A percentile compares a stretch with the other conserved stretches of the same genome.
Conservation (phyloP, 2,888 invertebrate genomes). For the Platycheirus albimanus region DNA sequence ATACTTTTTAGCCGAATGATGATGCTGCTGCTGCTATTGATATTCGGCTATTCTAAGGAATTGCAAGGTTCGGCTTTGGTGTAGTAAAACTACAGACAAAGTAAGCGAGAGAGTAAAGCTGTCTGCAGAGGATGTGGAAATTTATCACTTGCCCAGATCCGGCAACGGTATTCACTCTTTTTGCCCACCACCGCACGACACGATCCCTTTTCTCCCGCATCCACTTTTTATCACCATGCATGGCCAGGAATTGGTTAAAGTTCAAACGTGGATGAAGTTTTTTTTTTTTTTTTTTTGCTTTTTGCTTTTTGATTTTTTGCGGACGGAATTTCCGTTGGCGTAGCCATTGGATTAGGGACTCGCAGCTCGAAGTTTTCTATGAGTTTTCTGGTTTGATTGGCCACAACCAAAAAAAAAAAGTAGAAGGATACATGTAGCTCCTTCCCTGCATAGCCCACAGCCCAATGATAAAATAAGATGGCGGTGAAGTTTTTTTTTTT, state of each 20-base stretch:
- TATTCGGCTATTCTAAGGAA: slow-evolving; percentile 8
- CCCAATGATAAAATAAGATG: slow-evolving; percentile 36
- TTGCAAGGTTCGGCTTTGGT: slow-evolving; percentile 9
- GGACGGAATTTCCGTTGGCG: not conserved
- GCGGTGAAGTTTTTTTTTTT: slow-evolving; percentile 19
- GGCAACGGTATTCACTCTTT: slow-evolving; percentile 24
- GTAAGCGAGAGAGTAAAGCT: not conserved
- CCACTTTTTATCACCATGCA: slow-evolving; percentile 44
- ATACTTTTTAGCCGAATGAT: slow-evolving; percentile 31
- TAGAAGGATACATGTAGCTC: slow-evolving; percentile 7
- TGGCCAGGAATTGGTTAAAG: slow-evolving; percentile 54
- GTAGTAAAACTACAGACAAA: slow-evolving; percentile 1
- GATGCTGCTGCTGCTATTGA: slow-evolving; percentile 38
- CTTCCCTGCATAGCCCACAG: not conserved
- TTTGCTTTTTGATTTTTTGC: slow-evolving; percentile 12
- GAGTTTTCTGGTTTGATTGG: slow-evolving; percentile 48
- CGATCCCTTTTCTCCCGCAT: not conserved
- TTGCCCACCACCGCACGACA: not conserved
- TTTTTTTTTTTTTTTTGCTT: not conserved
- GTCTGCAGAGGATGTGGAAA: slow-evolving; percentile 34
- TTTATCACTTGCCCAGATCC: slow-evolving; percentile 52
- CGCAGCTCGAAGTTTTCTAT: slow-evolving; percentile 54
- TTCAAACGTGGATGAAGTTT: slow-evolving; percentile 36
- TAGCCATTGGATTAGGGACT: slow-evolving; percentile 45
- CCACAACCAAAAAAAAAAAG: slow-evolving; percentile 1